Conservation (phyloP, 2,888 invertebrate genomes). For the Agrotis ipsilon region DNA sequence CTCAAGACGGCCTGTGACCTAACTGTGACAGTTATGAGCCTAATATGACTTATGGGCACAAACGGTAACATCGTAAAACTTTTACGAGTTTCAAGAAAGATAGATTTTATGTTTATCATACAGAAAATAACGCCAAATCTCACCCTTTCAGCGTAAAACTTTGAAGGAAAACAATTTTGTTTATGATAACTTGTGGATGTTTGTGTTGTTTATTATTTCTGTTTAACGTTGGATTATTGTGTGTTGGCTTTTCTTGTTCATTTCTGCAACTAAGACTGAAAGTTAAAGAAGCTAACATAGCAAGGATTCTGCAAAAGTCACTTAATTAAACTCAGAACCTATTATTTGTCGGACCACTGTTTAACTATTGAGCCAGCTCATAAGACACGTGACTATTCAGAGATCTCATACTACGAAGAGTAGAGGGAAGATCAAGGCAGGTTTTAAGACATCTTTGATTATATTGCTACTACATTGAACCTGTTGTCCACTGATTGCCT, state of each 20-base stretch:
- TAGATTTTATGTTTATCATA: slow-evolving; percentile 54
- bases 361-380: background rate
- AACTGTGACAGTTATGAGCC: slow-evolving; percentile 53
- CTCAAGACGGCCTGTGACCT: slow-evolving; percentile 38
- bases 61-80: slow-evolving; percentile 57
- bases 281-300: background rate
- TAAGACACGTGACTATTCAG: too few species aligned
- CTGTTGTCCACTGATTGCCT: too few species aligned
- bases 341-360: background rate
- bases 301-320: background rate
- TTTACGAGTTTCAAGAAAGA: slow-evolving; percentile 45
- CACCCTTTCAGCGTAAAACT: slow-evolving; percentile 16
- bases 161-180: slow-evolving; percentile 19
- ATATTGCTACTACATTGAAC: too few species aligned
- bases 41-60: slow-evolving; percentile 52
- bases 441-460: too few species aligned
- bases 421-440: too few species aligned
- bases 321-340: background rate
- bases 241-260: background rate
- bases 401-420: too few species aligned
- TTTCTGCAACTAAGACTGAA: background rate
- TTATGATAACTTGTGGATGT: background rate
- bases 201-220: slow-evolving; percentile 4
- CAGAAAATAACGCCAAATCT: slow-evolving; percentile 34
- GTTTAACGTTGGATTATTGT: background rate